Conservation (phyloP, 2,888 invertebrate genomes). For the Habroteleia sp. region DNA sequence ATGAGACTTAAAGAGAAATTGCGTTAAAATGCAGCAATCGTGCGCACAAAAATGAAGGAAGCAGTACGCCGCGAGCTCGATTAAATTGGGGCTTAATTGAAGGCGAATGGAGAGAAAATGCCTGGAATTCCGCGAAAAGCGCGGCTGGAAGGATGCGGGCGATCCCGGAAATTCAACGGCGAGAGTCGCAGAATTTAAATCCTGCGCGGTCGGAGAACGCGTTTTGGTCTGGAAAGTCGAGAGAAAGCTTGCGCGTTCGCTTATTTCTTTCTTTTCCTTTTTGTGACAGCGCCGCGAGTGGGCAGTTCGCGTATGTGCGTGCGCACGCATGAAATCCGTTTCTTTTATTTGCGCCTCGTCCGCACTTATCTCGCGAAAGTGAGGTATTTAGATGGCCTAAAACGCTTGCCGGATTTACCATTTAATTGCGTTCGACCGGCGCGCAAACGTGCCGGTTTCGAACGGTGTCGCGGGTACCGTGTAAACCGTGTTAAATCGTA, state of each 20-base stretch:
- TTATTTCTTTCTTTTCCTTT: conserved; percentile 53
- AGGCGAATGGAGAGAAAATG: background rate
- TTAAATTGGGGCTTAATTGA: no score
- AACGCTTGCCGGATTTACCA: no score
- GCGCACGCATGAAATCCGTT: conserved; percentile 20
- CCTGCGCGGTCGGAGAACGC: conserved; percentile 30
- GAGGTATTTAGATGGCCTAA: conserved; percentile 3
- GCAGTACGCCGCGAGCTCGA: no score
- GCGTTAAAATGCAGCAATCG: background rate
- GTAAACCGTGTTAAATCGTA: background rate
- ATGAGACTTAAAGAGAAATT: background rate
- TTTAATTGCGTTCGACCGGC: no score
- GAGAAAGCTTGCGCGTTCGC: conserved; percentile 54
- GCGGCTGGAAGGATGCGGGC: conserved; percentile 2
- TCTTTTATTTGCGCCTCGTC: conserved; percentile 36
- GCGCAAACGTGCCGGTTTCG: no score
- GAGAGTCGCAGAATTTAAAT: conserved; percentile 27
- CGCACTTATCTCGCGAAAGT: conserved; percentile 28
- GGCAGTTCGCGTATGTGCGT: conserved; percentile 26
- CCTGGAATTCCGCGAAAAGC: background rate
- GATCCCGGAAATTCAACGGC: conserved; percentile 25
- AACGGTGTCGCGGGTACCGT: no score
- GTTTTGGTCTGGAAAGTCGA: conserved; percentile 53
- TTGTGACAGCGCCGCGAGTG: conserved; percentile 36
- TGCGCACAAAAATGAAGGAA: background rate